Evolutionary conservation across 2,113 vertebrate genomes (phyloP).

Genomic region (Pogonocichla stellata): DNA sequence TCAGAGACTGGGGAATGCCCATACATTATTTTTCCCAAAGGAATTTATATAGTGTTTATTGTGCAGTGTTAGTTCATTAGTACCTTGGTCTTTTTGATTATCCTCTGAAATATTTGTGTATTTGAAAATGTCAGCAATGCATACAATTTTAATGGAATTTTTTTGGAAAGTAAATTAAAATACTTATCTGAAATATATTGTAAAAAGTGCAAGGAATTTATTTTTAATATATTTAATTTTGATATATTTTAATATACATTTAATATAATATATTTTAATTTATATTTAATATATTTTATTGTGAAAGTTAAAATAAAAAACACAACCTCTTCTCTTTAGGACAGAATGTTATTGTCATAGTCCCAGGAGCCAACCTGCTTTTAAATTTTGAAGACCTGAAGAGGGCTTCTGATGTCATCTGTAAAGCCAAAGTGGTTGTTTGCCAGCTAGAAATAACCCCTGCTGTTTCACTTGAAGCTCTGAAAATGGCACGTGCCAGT

Average conservation of each 20-base stretch:
- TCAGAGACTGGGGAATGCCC: background rate
- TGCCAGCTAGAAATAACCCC: slow-evolving; percentile 93
- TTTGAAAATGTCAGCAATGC: background rate
- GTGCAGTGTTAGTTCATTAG: background rate
- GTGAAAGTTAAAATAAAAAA: background rate
- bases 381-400: slow-evolving; percentile 84
- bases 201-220: background rate
- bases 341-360: slow-evolving; percentile 94
- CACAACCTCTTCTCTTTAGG: slow-evolving; percentile 72
- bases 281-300: background rate
- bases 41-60: background rate
- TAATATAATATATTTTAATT: too few relatives aligned
- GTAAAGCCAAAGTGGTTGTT: slow-evolving; percentile 84
- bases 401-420: slow-evolving; percentile 76
- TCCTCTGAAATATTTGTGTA: background rate
- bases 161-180: background rate
- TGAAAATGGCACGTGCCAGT: slow-evolving; percentile 81
- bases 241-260: too few relatives aligned
- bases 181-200: background rate
- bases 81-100: background rate
- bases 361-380: slow-evolving; percentile 93
- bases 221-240: background rate
- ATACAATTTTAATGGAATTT: background rate
- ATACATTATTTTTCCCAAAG: background rate
- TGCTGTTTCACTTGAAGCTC: slow-evolving; percentile 82